Conservation (phyloP, 2,797 vertebrate genomes). For the Micrastur ruficollis region DNA sequence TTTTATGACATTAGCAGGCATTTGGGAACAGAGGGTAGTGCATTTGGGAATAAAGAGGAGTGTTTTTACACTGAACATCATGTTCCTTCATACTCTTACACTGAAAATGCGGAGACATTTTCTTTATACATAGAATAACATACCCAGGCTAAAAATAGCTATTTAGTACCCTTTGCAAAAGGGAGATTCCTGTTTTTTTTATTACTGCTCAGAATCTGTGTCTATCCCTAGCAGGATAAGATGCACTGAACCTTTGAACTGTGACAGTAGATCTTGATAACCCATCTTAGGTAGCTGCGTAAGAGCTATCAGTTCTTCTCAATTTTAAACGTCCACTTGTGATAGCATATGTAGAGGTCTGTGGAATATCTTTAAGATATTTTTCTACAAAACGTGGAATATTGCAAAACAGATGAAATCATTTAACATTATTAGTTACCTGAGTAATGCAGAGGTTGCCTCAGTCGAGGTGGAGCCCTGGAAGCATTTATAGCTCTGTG, state of each 20-base stretch:
- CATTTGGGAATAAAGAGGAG: not conserved
- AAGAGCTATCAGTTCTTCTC: not conserved
- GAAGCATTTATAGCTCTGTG: not conserved
- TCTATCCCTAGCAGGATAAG: not conserved
- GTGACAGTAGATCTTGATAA: not conserved
- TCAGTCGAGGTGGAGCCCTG: not conserved
- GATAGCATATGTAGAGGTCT: not conserved
- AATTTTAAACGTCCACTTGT: not conserved
- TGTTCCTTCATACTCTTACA: not conserved
- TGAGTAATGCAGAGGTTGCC: not conserved
- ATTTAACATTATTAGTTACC: not conserved
- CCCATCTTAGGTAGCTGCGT: not conserved
- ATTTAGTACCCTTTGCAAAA: not conserved
- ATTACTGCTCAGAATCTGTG: not conserved
- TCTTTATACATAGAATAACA: not conserved
- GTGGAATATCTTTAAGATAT: not conserved
- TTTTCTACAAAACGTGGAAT: not conserved
- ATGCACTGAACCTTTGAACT: not conserved
- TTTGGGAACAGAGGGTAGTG: not conserved
- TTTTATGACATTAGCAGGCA: not conserved
- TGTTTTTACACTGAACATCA: not conserved
- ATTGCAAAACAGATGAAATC: not conserved
- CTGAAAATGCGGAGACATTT: not conserved
- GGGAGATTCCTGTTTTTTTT: not conserved
- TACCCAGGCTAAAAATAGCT: not conserved